Conservation (phyloP, 2,888 invertebrate species). For the Augochlorella aurata region DNA sequence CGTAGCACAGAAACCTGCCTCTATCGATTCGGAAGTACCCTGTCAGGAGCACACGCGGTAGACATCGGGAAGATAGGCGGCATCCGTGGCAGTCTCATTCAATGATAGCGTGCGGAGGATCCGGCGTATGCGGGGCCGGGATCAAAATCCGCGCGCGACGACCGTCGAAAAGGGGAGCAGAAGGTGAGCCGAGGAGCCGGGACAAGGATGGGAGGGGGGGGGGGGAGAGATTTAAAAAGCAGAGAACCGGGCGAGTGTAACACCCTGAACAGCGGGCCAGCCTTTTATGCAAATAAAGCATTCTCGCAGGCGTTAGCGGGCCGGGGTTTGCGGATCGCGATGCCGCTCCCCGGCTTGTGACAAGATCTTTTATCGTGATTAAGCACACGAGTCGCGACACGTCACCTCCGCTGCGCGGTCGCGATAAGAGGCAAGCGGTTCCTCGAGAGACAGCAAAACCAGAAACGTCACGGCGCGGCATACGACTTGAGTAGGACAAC, state of each 20-base stretch:
- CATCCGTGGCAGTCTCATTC: slow-evolving; percentile 63
- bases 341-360: slow-evolving; percentile 76
- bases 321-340: slow-evolving; percentile 68
- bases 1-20: slow-evolving; percentile 31
- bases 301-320: slow-evolving; percentile 63
- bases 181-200: no score
- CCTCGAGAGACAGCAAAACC: slow-evolving; percentile 57
- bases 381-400: slow-evolving; percentile 75
- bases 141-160: slow-evolving; percentile 38
- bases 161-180: not conserved
- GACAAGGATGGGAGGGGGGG: no score
- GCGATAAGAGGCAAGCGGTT: slow-evolving; percentile 73
- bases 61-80: slow-evolving; percentile 42
- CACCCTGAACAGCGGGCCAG: slow-evolving; percentile 49
- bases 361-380: slow-evolving; percentile 81
- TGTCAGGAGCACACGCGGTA: not conserved
- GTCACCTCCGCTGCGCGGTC: slow-evolving; percentile 74
- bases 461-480: slow-evolving; percentile 57
- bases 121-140: slow-evolving; percentile 61
- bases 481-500: slow-evolving; percentile 38
- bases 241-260: slow-evolving; percentile 65
- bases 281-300: slow-evolving; percentile 74
- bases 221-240: not conserved
- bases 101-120: slow-evolving; percentile 61
- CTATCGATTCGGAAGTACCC: slow-evolving; percentile 4